phyloP scores from a whole-genome alignment of 2,888 invertebrate genomes.

The Capitulum mitella region DNA sequence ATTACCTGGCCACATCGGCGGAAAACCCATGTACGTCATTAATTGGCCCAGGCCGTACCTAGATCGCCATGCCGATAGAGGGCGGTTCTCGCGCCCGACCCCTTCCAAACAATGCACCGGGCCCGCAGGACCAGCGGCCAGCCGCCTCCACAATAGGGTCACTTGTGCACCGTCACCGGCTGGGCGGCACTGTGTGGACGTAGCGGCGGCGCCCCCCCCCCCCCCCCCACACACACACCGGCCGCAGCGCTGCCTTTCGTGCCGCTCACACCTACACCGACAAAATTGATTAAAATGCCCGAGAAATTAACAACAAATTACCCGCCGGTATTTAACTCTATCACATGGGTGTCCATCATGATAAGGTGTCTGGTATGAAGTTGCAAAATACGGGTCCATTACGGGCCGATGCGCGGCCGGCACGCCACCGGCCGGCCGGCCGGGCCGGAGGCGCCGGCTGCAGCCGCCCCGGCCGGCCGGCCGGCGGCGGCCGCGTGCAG shows the following conservation, averaged over 20 bases:
- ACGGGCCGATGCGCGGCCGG: not conserved
- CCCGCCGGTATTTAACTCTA: not conserved
- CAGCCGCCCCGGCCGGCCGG: not conserved
- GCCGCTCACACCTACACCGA: not conserved
- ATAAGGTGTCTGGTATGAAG: not conserved
- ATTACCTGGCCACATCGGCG: too few relatives aligned
- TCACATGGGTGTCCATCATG: not conserved
- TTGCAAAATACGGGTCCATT: not conserved
- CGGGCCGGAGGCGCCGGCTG: not conserved
- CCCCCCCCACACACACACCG: too few relatives aligned
- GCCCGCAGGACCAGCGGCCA: too few relatives aligned
- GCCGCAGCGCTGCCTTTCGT: not conserved
- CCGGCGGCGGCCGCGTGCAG: not conserved
- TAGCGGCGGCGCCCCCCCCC: too few relatives aligned
- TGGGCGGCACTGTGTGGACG: too few relatives aligned
- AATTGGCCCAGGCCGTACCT: too few relatives aligned
- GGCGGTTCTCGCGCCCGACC: too few relatives aligned
- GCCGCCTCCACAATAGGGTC: too few relatives aligned
- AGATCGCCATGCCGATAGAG: too few relatives aligned
- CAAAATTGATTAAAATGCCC: not conserved
- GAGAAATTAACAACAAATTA: conserved; percentile 21
- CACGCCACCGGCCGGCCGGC: not conserved
- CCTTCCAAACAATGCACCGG: too few relatives aligned
- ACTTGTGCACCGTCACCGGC: too few relatives aligned
- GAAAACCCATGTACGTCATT: too few relatives aligned